Conservation (phyloP, 1,140 invertebrate genomes). For the Hetaerina americana region DNA sequence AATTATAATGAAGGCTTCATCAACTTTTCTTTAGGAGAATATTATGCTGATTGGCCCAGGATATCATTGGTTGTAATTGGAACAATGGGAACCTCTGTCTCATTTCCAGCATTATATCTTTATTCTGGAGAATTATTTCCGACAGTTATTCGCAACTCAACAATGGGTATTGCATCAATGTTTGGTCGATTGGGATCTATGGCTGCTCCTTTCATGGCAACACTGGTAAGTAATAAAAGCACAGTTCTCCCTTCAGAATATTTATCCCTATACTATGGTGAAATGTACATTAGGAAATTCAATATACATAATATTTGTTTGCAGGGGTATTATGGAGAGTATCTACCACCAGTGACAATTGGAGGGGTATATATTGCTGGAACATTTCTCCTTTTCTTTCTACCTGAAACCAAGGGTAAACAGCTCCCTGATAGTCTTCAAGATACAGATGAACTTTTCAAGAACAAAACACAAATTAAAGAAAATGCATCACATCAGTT, state of each 20-base stretch:
- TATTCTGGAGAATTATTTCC: conserved; percentile 37
- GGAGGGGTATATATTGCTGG: conserved; percentile 16
- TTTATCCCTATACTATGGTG: no score
- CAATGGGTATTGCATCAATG: conserved; percentile 32
- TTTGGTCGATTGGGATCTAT: conserved; percentile 32
- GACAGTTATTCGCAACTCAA: conserved; percentile 34
- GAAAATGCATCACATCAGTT: no score
- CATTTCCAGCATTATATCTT: conserved; percentile 33
- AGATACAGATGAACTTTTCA: conserved; percentile 19
- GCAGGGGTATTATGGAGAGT: conserved; percentile 3
- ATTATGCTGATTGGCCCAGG: neutral
- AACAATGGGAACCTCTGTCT: conserved; percentile 22
- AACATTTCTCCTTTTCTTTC: conserved; percentile 12
- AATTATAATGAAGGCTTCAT: neutral
- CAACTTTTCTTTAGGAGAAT: neutral
- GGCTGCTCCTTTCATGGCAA: conserved; percentile 28
- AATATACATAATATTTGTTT: no score
- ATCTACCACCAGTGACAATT: conserved; percentile 18
- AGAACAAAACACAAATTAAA: no score
- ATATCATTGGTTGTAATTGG: conserved; percentile 4
- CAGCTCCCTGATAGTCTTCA: conserved; percentile 20
- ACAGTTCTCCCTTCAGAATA: no score
- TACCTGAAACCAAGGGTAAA: conserved; percentile 21
- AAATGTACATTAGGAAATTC: no score
- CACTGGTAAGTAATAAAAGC: conserved; percentile 19